Evolutionary conservation across 2,888 invertebrate genomes (phyloP).

Genomic region (Apomyelois bistriatella): DNA sequence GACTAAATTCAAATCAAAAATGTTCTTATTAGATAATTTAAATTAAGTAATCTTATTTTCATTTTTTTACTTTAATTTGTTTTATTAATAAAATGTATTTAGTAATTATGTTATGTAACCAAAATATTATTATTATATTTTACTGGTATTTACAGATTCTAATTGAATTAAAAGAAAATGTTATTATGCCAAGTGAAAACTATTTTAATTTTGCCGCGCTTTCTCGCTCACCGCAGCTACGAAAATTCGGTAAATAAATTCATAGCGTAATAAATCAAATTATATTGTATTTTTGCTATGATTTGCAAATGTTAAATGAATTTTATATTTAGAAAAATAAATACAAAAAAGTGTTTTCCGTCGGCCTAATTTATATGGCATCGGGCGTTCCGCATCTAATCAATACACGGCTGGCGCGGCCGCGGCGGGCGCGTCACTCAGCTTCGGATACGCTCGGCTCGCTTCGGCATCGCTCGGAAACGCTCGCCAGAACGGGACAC

Average conservation of each 20-base stretch:
- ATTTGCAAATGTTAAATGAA: neutral
- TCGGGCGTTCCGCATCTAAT: conserved; percentile 80
- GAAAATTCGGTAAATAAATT: neutral
- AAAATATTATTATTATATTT: too few relatives aligned
- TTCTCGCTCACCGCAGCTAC: conserved; percentile 12
- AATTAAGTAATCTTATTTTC: conserved; percentile 8
- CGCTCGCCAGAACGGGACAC: conserved; percentile 33
- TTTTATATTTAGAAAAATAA: neutral
- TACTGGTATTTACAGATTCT: too few relatives aligned
- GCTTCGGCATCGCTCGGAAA: conserved; percentile 48
- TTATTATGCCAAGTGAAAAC: neutral
- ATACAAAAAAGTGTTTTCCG: conserved; percentile 59
- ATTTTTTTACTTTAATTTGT: neutral
- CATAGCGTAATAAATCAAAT: neutral
- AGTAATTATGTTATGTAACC: too few relatives aligned
- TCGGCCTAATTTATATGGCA: conserved; percentile 79
- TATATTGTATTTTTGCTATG: too few relatives aligned
- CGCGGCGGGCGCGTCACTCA: conserved; percentile 59
- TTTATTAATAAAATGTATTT: too few relatives aligned
- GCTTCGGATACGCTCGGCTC: conserved; percentile 50
- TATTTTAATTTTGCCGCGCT: conserved; percentile 18
- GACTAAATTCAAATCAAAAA: conserved; percentile 33
- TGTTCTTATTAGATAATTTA: conserved; percentile 39
- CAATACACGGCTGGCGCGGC: conserved; percentile 75
- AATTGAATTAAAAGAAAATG: too few relatives aligned